phyloP scores from a whole-genome alignment of 1,140 invertebrate species.

The Leptopilina boulardi region DNA sequence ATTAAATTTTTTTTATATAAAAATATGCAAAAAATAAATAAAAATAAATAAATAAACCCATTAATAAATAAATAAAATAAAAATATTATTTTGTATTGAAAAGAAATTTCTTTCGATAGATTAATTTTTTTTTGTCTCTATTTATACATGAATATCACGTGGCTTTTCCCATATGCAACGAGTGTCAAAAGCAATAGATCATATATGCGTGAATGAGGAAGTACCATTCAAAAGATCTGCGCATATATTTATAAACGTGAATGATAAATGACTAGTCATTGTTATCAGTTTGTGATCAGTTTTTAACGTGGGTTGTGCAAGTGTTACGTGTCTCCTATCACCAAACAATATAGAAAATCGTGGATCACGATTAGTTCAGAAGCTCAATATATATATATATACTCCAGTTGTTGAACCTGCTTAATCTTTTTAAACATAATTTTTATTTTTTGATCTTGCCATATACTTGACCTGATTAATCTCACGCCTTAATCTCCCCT shows the following conservation, averaged over 20 bases:
- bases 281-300: constrained; percentile 25
- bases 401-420: constrained; percentile 18
- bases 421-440: constrained; percentile 1
- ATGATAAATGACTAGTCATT: constrained; percentile 28
- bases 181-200: background rate
- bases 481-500: constrained; percentile 10
- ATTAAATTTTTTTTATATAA: too few species aligned
- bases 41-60: too few species aligned
- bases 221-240: constrained; percentile 7
- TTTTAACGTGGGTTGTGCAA: constrained; percentile 19
- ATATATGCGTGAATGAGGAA: constrained; percentile 20
- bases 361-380: constrained; percentile 29
- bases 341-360: constrained; percentile 19
- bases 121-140: background rate
- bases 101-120: background rate
- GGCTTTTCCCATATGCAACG: background rate
- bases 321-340: constrained; percentile 31
- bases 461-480: background rate
- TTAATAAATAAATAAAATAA: too few species aligned
- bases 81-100: too few species aligned
- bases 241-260: background rate
- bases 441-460: background rate
- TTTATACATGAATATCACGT: background rate
- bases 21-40: too few species aligned
- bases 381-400: too few species aligned